Percentiles rank a stretch among this genome's conserved stretches.
These are phyloP conservation scores for Clistopyga incitator DNA, from an alignment of 2,888 invertebrate species.

Conservation along the genomic window DNA sequence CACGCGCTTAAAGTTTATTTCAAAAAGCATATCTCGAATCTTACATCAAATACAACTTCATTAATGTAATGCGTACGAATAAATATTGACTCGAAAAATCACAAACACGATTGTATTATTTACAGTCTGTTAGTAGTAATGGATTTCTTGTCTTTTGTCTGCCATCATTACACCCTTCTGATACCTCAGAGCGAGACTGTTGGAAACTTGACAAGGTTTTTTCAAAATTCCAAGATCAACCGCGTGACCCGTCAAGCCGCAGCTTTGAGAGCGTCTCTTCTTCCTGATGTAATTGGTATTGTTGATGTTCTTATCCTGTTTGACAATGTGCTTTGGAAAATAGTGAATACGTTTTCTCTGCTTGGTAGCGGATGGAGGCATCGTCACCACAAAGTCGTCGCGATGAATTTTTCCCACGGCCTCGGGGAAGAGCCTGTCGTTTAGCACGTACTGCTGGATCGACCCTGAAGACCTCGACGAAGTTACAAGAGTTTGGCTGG, in stretches of 20 bases:
- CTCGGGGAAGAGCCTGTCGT: constrained; percentile 86
- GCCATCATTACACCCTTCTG: constrained; percentile 69
- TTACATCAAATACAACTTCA: background rate
- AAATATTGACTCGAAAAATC: constrained; percentile 8
- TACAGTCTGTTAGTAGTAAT: background rate
- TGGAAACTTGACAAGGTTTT: constrained; percentile 68
- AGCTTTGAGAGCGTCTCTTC: constrained; percentile 69
- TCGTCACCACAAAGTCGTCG: constrained; percentile 74
- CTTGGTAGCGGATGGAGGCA: constrained; percentile 74
- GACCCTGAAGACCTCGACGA: constrained; percentile 81
- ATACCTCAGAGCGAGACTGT: constrained; percentile 76
- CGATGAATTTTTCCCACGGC: constrained; percentile 81
- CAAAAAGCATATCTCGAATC: background rate
- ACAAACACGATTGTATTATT: background rate
- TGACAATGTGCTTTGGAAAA: constrained; percentile 77
- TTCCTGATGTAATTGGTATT: constrained; percentile 61
- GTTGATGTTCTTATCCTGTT: constrained; percentile 72
- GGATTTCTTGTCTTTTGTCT: background rate
- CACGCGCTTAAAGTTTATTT: background rate
- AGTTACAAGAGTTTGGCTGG: constrained; percentile 72
- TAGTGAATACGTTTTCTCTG: constrained; percentile 78
- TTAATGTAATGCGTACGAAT: background rate
- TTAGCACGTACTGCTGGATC: constrained; percentile 86
- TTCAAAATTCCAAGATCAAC: constrained; percentile 77
- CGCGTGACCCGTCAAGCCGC: constrained; percentile 78